Conservation (phyloP, 1,140 invertebrate genomes). For the Plodia interpunctella region DNA sequence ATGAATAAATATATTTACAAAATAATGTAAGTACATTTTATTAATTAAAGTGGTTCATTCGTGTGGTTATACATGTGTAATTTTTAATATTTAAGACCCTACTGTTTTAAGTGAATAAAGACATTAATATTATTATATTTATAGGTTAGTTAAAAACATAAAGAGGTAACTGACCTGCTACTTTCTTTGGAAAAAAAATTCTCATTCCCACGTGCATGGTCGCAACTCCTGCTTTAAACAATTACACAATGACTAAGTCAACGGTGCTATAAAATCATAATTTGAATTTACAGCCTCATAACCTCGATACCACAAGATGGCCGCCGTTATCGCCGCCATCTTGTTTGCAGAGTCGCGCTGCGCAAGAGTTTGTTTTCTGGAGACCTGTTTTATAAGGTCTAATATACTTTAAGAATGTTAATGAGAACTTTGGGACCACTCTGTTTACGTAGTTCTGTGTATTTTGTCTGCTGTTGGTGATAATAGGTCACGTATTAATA, state of each 20-base stretch:
- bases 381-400: slow-evolving; percentile 56
- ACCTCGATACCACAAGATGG: slow-evolving; percentile 63
- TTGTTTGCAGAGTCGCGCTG: slow-evolving; percentile 53
- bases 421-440: slow-evolving; percentile 43
- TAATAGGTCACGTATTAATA: background rate
- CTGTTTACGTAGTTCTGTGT: background rate
- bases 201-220: background rate
- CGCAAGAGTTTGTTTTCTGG: slow-evolving; percentile 63
- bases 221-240: slow-evolving; percentile 16
- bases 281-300: slow-evolving; percentile 39
- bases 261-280: slow-evolving; percentile 35
- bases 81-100: too few species aligned
- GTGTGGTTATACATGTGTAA: too few species aligned
- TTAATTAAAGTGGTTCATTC: too few species aligned
- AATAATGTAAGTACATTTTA: too few species aligned
- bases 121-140: too few species aligned
- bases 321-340: slow-evolving; percentile 61
- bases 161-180: too few species aligned
- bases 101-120: too few species aligned
- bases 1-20: too few species aligned
- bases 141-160: too few species aligned
- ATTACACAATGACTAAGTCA: slow-evolving; percentile 28
- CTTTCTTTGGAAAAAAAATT: too few species aligned
- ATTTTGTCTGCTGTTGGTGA: background rate
- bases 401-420: slow-evolving; percentile 35